These are phyloP conservation scores for Muricea muricata DNA, from an alignment of 92 coral and sea anemone genomes.

Conservation along the genomic window DNA sequence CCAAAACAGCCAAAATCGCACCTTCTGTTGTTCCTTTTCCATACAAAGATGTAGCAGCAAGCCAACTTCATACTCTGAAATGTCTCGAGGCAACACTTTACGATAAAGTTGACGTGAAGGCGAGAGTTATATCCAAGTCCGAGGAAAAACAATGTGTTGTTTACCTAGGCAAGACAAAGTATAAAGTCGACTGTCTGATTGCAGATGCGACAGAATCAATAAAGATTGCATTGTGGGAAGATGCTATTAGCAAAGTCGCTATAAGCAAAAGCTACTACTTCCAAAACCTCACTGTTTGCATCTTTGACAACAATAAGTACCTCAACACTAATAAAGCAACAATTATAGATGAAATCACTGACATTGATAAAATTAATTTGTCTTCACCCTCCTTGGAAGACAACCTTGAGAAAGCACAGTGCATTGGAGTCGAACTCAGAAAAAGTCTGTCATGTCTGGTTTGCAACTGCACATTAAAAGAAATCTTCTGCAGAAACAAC, in stretches of 20 bases:
- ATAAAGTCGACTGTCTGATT: slow-evolving; percentile 4
- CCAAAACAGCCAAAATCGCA: slow-evolving; percentile 18
- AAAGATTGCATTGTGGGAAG: slow-evolving; percentile 8
- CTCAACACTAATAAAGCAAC: slow-evolving; percentile 54
- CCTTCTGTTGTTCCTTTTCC: slow-evolving; percentile 23
- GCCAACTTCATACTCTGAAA: slow-evolving; percentile 19
- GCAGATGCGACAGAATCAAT: slow-evolving; percentile 17
- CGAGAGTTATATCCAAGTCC: neutral
- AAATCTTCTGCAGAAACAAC: slow-evolving; percentile 39
- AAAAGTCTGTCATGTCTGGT: slow-evolving; percentile 52
- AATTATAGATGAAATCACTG: slow-evolving; percentile 44
- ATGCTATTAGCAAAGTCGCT: neutral
- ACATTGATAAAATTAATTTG: slow-evolving; percentile 28
- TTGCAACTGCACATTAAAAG: slow-evolving; percentile 54
- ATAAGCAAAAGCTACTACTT: slow-evolving; percentile 52
- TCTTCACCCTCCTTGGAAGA: slow-evolving; percentile 30
- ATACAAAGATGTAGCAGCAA: slow-evolving; percentile 18
- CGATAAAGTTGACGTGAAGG: slow-evolving; percentile 7
- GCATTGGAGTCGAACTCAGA: slow-evolving; percentile 73
- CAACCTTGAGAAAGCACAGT: slow-evolving; percentile 52
- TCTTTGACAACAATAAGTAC: slow-evolving; percentile 53
- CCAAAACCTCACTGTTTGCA: slow-evolving; percentile 44
- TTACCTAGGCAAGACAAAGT: neutral
- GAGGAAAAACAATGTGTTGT: neutral
- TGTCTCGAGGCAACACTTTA: slow-evolving; percentile 12